Evolutionary conservation across 2,113 vertebrate genomes (phyloP), one percentile per base, ranked within the genome.

Genomic region (Bubo bubo): DNA sequence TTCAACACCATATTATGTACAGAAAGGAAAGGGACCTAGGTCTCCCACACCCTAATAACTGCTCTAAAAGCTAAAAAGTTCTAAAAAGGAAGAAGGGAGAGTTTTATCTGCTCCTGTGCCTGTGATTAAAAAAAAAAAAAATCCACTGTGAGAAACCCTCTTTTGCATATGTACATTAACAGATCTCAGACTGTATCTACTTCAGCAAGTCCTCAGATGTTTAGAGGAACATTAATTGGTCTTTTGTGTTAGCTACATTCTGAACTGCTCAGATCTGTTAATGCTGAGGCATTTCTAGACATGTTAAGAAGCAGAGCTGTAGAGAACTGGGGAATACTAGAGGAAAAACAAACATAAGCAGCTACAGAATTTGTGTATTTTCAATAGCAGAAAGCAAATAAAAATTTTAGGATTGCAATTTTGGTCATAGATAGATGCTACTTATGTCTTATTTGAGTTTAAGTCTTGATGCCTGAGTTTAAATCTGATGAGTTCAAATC

Each of bases 1-100:
- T 62, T 66, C 52, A 70, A 53, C 4, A 43, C 5, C 15, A 8
- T 21, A 8, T 9, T 58, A 20, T 0, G 0, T 27, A 26, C 9
- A 75, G 62, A 27, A 63, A 75, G 27, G 34, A 71, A 71, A 67
- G 14, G 10, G 23, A 49, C 9, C 12, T 79, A 50, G 12, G 8
- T 71, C 24, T 79, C 14, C 20, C 9, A 75, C 21, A 56, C 24
- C 14, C 35, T 72, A 41, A 50, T 41, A 80, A 66, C 13, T 79
- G 14, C 27, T 75, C 27, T 76, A 49, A 82, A 88, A 82, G 20
- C 5, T 43, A 21, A 45, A 59, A 55, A 9, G 22, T 0, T 12
- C 26, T 11, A 11, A 13, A 93, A 56, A 73, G 7, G 9, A 56
- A 10, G 7, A 76, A 41, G 20, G 14, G 9, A 59, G 24, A 28